Evolutionary conservation across 2,888 invertebrate genomes (phyloP).

Genomic region (Cheilosia grossa): DNA sequence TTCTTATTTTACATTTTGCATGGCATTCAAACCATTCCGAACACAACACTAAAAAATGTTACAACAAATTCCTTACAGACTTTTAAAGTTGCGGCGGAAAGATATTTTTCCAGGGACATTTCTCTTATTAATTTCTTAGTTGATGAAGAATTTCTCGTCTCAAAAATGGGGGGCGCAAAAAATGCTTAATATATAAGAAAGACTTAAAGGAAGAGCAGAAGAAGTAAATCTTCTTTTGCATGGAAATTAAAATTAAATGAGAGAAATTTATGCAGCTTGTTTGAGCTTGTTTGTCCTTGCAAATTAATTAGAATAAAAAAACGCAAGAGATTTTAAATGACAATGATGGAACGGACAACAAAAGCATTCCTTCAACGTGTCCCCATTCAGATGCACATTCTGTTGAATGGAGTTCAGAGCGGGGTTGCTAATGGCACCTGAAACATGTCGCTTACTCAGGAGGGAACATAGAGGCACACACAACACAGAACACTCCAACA

Average conservation of each 20-base stretch:
- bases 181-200: background rate
- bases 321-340: slow-evolving; percentile 37
- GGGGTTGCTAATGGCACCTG: slow-evolving; percentile 37
- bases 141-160: slow-evolving; percentile 60
- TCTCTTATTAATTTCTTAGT: slow-evolving; percentile 62
- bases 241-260: slow-evolving; percentile 68
- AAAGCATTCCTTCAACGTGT: background rate
- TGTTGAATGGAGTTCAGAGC: slow-evolving; percentile 30
- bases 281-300: slow-evolving; percentile 48
- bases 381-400: slow-evolving; percentile 14
- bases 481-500: slow-evolving; percentile 33
- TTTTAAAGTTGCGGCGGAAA: slow-evolving; percentile 56
- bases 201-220: slow-evolving; percentile 7
- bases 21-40: slow-evolving; percentile 45
- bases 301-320: slow-evolving; percentile 60
- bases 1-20: slow-evolving; percentile 55
- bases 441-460: slow-evolving; percentile 43
- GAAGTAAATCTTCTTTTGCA: slow-evolving; percentile 53
- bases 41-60: slow-evolving; percentile 47
- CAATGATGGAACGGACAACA: slow-evolving; percentile 46
- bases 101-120: slow-evolving; percentile 64
- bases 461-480: slow-evolving; percentile 17
- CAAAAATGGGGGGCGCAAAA: slow-evolving; percentile 1
- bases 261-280: slow-evolving; percentile 67
- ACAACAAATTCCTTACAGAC: slow-evolving; percentile 42